These are phyloP conservation scores for Hirudo medicinalis DNA, from an alignment of 1,140 invertebrate species.

Conservation along the genomic window DNA sequence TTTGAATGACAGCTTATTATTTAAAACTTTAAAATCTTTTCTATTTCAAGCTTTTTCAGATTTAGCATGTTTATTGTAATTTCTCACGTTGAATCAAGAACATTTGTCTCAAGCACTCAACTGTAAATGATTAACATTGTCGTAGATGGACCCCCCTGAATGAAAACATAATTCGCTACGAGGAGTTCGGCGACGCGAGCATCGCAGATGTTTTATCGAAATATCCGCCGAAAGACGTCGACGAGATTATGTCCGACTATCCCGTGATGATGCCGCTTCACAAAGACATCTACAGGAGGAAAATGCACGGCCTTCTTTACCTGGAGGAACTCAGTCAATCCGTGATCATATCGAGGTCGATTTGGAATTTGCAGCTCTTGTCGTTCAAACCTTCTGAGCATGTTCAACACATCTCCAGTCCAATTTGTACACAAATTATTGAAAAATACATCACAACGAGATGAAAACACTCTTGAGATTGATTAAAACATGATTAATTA, in stretches of 20 bases:
- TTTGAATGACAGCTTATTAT: too few species aligned
- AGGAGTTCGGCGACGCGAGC: not conserved
- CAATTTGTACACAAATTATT: not conserved
- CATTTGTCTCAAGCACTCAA: too few species aligned
- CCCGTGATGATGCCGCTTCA: conserved; percentile 25
- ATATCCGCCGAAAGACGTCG: not conserved
- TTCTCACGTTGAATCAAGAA: too few species aligned
- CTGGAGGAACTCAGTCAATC: conserved; percentile 35
- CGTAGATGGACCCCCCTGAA: not conserved
- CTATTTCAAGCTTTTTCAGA: too few species aligned
- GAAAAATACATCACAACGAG: too few species aligned
- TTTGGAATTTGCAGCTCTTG: not conserved
- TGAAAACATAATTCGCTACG: not conserved
- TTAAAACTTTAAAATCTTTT: too few species aligned
- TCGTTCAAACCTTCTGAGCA: too few species aligned
- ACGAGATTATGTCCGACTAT: not conserved
- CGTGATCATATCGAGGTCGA: conserved; percentile 33
- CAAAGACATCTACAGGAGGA: conserved; percentile 35
- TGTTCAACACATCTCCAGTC: too few species aligned
- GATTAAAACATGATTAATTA: too few species aligned
- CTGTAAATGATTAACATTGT: not conserved
- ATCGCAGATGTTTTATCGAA: not conserved
- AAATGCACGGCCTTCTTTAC: conserved; percentile 36
- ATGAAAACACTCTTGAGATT: too few species aligned
- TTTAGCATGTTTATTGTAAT: too few species aligned